Percentiles rank a stretch among this genome's conserved stretches.
phyloP scores from a whole-genome alignment of 2,797 vertebrate species.

The Heteromormyrus szaboi region DNA sequence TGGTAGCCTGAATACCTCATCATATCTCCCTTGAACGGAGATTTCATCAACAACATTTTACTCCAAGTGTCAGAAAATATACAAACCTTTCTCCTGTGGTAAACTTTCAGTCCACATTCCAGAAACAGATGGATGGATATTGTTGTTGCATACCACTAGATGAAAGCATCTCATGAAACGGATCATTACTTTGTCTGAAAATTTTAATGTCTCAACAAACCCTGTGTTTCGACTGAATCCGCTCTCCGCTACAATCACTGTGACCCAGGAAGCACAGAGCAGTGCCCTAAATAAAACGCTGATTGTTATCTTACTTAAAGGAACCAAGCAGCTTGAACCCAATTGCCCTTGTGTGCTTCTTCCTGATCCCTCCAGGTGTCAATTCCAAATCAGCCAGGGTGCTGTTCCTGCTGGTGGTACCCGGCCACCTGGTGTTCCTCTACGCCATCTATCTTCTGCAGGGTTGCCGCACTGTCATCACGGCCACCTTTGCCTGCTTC shows the following conservation, averaged over 20 bases:
- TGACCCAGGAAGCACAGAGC: background rate
- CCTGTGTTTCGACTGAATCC: background rate
- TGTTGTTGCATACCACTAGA: background rate
- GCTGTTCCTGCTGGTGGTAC: conserved; percentile 81
- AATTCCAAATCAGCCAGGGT: conserved; percentile 87
- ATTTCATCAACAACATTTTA: background rate
- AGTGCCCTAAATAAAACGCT: background rate
- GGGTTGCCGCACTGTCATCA: conserved; percentile 67
- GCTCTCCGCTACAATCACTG: background rate
- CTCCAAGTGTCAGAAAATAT: background rate
- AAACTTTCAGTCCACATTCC: background rate
- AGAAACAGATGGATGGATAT: background rate
- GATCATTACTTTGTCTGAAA: background rate
- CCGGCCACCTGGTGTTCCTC: conserved; percentile 86
- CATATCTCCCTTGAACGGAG: background rate
- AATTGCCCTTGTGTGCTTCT: background rate
- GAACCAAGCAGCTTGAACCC: background rate
- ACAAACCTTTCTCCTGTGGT: background rate
- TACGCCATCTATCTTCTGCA: conserved; percentile 78
- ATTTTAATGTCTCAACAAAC: background rate
- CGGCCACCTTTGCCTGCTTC: conserved; percentile 66
- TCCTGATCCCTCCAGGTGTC: conserved; percentile 60
- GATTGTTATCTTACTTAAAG: background rate
- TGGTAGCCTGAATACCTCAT: background rate
- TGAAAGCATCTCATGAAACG: background rate